Evolutionary conservation across 2,888 invertebrate genomes (phyloP), one percentile per base, ranked within the genome.

Genomic region (Drosophila kambysellisi): DNA sequence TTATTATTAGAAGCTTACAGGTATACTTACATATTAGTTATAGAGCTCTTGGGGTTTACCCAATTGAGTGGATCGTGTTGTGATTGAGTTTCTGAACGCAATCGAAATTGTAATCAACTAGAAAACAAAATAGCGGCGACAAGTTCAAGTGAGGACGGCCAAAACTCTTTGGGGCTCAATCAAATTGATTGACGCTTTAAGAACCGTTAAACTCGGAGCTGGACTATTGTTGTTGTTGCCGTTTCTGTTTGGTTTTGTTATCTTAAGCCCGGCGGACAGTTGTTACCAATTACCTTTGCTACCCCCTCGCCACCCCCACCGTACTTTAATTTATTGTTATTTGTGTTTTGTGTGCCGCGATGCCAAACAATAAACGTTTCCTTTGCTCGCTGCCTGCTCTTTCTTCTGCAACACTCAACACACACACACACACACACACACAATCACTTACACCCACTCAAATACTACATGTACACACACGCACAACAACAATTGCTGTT

Each of bases 111-210:
- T 41, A 61, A 61, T 43, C 52, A 64, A 57, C 51, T 35, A 39
- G 48, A 62, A 51, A 59, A 39, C 17, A 70, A 43, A 74, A 51
- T 20, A 30, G 46, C 39, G 53, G 50, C 70, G 52, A 70, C 43
- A 60, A 60, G 53, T 75, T 63, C 37, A 70, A 74, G 66, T 54
- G 54, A 37, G 57, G 61, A n/a, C 1, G 35, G 46, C 29, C 52
- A 32, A 68, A 74, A 74, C 57, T 51, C 70, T 79, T 70, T 56
- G 65, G 69, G 83, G 86, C 83, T 89, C 85, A 81, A 89, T 86
- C 90, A 90, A 68, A 32, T 58, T 86, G 86, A 86, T 66, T 79
- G 86, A 88, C 83, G 71, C 56, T 65, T 74, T 82, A 89, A 88
- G 86, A 67, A 70, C 70, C 75, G 56, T 82, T 74, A 70, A 70